phyloP scores from a whole-genome alignment of 2,888 invertebrate genomes.

The Tortrix viridana region DNA sequence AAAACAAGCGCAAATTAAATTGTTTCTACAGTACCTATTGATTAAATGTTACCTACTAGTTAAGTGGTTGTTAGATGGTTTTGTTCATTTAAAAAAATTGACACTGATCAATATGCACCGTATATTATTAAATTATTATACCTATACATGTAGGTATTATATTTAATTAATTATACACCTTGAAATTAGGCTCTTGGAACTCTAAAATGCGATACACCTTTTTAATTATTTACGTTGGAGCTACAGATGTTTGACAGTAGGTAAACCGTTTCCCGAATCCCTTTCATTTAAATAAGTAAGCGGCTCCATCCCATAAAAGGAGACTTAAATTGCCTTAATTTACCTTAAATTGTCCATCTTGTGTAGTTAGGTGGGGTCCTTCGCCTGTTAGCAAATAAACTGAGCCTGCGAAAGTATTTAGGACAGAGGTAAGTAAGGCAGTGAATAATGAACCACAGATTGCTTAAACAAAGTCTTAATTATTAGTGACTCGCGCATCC shows the following conservation, averaged over 20 bases:
- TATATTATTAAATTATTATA: no score
- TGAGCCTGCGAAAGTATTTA: constrained; percentile 47
- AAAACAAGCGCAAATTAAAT: no score
- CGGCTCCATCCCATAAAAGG: constrained; percentile 41
- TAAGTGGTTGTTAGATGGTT: no score
- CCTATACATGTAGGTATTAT: no score
- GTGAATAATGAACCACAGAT: constrained; percentile 59
- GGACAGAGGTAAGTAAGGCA: constrained; percentile 52
- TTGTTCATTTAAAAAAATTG: no score
- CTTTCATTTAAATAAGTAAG: constrained; percentile 43
- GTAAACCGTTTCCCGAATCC: constrained; percentile 33
- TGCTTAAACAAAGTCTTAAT: constrained; percentile 59
- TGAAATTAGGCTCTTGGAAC: not conserved
- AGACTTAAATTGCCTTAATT: constrained; percentile 47
- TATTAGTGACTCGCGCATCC: constrained; percentile 48
- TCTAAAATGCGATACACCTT: constrained; percentile 25
- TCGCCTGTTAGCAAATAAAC: constrained; percentile 51
- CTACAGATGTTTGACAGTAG: constrained; percentile 33
- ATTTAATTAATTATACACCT: not conserved
- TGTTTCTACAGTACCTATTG: no score
- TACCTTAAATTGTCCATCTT: constrained; percentile 49
- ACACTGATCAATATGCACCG: no score
- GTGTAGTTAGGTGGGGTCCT: constrained; percentile 41
- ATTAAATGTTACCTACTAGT: no score
- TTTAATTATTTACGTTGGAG: constrained; percentile 29